These are phyloP conservation scores for Sylvilagus bachmani DNA, from an alignment of 2,113 vertebrate species.

Conservation along the genomic window DNA sequence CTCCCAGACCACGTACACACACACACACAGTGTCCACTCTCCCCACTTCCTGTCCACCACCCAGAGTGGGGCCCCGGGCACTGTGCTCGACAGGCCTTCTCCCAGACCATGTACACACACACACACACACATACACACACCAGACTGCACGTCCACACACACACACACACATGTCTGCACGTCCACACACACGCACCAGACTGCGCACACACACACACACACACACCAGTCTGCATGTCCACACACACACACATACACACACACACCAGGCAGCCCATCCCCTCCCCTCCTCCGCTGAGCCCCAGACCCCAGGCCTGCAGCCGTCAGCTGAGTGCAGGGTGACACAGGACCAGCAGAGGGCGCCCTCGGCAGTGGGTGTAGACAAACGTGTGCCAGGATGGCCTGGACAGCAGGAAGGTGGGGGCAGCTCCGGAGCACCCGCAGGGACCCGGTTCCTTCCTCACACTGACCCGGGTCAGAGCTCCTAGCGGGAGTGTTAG, in stretches of 20 bases:
- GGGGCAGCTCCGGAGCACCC: neutral
- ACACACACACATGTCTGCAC: too few species aligned
- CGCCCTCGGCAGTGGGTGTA: neutral
- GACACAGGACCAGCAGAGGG: too few species aligned
- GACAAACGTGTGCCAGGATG: rapidly evolving
- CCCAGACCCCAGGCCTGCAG: neutral
- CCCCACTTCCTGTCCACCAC: rapidly evolving
- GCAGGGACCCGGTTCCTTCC: too few species aligned
- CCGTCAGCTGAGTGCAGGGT: neutral
- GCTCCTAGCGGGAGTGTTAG: rapidly evolving
- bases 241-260: too few species aligned
- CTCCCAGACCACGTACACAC: too few species aligned
- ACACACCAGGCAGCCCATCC: neutral
- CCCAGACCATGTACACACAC: too few species aligned
- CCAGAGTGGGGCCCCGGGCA: rapidly evolving
- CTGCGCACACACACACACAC: neutral
- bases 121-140: neutral
- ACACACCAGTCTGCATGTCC: too few species aligned
- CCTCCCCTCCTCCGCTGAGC: neutral
- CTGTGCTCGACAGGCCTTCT: neutral
- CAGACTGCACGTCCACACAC: neutral
- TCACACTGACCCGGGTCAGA: neutral
- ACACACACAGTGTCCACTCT: neutral
- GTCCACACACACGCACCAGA: too few species aligned
- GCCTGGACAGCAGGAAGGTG: neutral